phyloP scores from a whole-genome alignment of 2,113 vertebrate genomes.

The Antechinus flavipes region DNA sequence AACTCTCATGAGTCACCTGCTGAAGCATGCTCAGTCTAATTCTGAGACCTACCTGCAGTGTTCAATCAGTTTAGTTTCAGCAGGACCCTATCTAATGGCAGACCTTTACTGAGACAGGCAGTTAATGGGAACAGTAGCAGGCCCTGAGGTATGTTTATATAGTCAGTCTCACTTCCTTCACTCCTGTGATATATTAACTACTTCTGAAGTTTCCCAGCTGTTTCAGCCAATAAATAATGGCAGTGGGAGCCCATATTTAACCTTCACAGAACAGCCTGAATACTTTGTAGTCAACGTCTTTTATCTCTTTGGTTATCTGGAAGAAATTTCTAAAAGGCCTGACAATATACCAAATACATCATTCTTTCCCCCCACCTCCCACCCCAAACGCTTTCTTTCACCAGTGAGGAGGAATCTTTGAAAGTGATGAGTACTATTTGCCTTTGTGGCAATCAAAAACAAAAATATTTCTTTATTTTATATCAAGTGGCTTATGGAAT shows the following conservation, averaged over 20 bases:
- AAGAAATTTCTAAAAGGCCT: slow-evolving; percentile 51
- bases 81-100: slow-evolving; percentile 77
- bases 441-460: not conserved
- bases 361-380: slow-evolving; percentile 1
- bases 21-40: slow-evolving; percentile 35
- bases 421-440: not conserved
- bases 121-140: slow-evolving; percentile 82
- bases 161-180: slow-evolving; percentile 76
- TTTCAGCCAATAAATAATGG: slow-evolving; percentile 84
- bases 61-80: slow-evolving; percentile 68
- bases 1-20: slow-evolving; percentile 37
- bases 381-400: not conserved
- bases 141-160: slow-evolving; percentile 84
- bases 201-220: slow-evolving; percentile 84
- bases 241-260: slow-evolving; percentile 84
- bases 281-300: slow-evolving; percentile 75
- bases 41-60: slow-evolving; percentile 65
- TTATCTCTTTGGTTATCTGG: slow-evolving; percentile 74
- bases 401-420: not conserved
- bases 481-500: slow-evolving; percentile 4
- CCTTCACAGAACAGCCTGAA: slow-evolving; percentile 77
- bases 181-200: slow-evolving; percentile 86
- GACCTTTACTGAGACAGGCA: slow-evolving; percentile 67
- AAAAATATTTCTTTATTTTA: not conserved
- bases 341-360: not conserved